Evolutionary conservation across 2,888 invertebrate genomes (phyloP).

Genomic region (Ptychoptera contaminata): DNA sequence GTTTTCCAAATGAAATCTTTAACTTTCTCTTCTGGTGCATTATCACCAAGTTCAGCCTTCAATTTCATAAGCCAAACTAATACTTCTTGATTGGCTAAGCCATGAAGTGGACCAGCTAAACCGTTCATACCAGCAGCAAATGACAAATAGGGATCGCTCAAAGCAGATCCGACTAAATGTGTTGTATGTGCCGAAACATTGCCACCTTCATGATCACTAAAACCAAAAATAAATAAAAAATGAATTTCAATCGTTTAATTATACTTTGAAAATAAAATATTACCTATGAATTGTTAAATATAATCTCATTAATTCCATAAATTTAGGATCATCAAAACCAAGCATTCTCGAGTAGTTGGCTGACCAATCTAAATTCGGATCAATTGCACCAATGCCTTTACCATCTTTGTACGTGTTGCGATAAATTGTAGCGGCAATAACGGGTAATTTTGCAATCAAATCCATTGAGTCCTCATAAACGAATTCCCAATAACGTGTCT

Average conservation of each 20-base stretch:
- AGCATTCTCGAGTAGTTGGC: constrained; percentile 70
- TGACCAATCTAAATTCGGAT: constrained; percentile 67
- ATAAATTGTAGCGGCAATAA: constrained; percentile 74
- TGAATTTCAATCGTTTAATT: background rate
- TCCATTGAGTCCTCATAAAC: constrained; percentile 76
- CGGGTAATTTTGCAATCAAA: constrained; percentile 73
- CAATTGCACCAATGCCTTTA: constrained; percentile 60
- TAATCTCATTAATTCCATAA: constrained; percentile 70
- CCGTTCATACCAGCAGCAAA: constrained; percentile 79
- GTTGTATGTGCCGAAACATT: constrained; percentile 83
- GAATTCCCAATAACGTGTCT: constrained; percentile 62
- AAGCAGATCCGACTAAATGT: constrained; percentile 72
- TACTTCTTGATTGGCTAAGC: constrained; percentile 84
- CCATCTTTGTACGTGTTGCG: constrained; percentile 52
- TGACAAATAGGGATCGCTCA: constrained; percentile 74
- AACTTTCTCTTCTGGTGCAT: constrained; percentile 75
- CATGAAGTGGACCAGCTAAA: constrained; percentile 76
- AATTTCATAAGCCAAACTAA: constrained; percentile 88
- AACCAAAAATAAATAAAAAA: constrained; percentile 3
- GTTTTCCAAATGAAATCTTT: constrained; percentile 98
- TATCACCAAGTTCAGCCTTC: constrained; percentile 68
- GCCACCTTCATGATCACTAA: constrained; percentile 69
- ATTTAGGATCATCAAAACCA: constrained; percentile 54
- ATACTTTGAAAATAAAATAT: background rate
- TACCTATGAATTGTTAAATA: constrained; percentile 66